Evolutionary conservation across 2,113 vertebrate genomes (phyloP).

Genomic region (Centropus unirufus): DNA sequence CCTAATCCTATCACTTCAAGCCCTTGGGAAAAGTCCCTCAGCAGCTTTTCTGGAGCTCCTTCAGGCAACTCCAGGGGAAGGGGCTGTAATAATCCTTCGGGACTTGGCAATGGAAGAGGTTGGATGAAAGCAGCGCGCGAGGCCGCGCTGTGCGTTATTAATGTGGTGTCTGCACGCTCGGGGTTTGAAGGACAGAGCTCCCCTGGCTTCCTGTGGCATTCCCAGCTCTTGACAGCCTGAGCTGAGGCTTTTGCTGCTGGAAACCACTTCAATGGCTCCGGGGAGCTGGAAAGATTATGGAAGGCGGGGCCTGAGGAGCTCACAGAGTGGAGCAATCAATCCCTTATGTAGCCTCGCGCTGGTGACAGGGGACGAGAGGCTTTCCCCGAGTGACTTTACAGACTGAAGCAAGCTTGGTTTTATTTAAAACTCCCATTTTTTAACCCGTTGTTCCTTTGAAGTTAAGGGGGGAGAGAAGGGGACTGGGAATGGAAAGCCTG

Average conservation of each 20-base stretch:
- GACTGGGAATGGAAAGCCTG: not conserved
- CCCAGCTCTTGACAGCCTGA: conserved; percentile 19
- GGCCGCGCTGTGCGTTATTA: rapidly evolving
- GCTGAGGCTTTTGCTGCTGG: conserved; percentile 37
- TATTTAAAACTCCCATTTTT: not conserved
- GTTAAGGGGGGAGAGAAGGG: rapidly evolving
- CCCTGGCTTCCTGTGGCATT: not conserved
- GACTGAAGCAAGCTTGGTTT: not conserved
- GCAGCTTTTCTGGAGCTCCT: too few species aligned
- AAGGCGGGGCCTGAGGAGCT: not conserved
- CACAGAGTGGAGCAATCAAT: conserved; percentile 21
- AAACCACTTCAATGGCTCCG: conserved; percentile 43
- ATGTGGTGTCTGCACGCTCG: not conserved
- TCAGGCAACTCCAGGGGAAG: not conserved
- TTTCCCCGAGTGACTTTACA: not conserved
- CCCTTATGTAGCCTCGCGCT: not conserved
- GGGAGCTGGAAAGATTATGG: conserved; percentile 19
- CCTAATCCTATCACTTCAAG: too few species aligned
- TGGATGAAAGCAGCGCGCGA: not conserved
- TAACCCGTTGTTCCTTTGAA: not conserved
- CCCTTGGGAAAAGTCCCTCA: too few species aligned
- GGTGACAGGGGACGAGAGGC: not conserved
- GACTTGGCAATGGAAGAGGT: not conserved
- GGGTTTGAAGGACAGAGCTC: not conserved
- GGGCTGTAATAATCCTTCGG: not conserved